Evolutionary conservation across 2,888 invertebrate species (phyloP), one percentile per base, ranked within the genome.

Genomic region (Sminthurinus aureus): DNA sequence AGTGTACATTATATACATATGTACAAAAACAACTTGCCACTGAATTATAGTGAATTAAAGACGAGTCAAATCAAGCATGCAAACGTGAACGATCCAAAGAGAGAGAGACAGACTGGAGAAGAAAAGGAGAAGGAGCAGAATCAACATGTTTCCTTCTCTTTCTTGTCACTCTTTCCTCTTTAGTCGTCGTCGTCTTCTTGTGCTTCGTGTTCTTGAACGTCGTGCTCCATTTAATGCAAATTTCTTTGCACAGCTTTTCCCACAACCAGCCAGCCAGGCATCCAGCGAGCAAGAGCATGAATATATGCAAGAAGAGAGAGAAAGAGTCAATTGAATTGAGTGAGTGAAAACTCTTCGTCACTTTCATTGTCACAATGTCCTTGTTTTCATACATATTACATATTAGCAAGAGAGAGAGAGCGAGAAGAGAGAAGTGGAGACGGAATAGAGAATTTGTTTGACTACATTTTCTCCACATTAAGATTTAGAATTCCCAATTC

Each of bases 1-100:
- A n/a, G n/a, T n/a, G 6, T 66, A 15, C 8, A 15, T 66, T 66
- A 15, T 66, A 15, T 38, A 22, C 67, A 18, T 58, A 9, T 58
- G 26, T 24, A 26, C 71, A 81, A 73, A 78, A 79, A 74, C 83
- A 80, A 80, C 24, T 80, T 83, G 83, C 71, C 80, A 80, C 83
- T 83, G 83, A 83, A 83, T 83, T 83, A 83, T 77, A 80, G 80
- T 83, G 83, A 83, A 83, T 83, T 83, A 83, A 83, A 83, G 83
- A 83, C 69, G 77, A 77, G 52, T 76, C 82, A 71, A 69, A 76
- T 83, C 80, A 83, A 81, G 81, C 76, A 74, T 74, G 83, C 51
- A 71, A 78, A 79, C 18, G 66, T 18, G 58, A 38, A 38, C 38
- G 38, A 38, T 38, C 38, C 58, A 58, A 2, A 58, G 15, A 18